A percentile compares a stretch with the other conserved stretches of the same genome.
Conservation (phyloP, 64 coral and sea anemone genomes). For the Trachythela sp. region DNA sequence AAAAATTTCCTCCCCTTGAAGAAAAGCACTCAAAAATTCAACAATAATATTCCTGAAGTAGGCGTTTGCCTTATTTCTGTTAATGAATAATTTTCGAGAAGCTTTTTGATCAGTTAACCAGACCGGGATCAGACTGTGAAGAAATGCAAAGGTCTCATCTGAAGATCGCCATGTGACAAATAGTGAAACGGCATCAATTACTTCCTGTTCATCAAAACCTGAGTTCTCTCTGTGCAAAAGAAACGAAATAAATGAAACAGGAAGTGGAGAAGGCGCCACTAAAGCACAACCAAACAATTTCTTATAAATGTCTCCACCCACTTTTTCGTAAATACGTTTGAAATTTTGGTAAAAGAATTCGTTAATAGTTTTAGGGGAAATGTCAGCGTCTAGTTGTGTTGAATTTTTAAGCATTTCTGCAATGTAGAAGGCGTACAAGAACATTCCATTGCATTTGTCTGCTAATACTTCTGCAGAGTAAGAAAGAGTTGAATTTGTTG, state of each 20-base stretch:
- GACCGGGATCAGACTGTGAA: slow-evolving; percentile 40
- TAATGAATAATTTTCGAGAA: slow-evolving; percentile 31
- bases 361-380: slow-evolving; percentile 22
- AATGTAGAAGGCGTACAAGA: slow-evolving; percentile 34
- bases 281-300: slow-evolving; percentile 47
- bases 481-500: background rate
- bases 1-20: no score
- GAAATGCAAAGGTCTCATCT: slow-evolving; percentile 27
- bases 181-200: slow-evolving; percentile 35
- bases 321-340: background rate
- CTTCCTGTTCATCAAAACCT: background rate
- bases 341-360: slow-evolving; percentile 35
- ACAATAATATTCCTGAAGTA: slow-evolving; percentile 18
- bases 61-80: slow-evolving; percentile 1
- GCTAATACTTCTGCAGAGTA: background rate
- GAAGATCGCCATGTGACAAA: background rate
- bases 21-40: background rate
- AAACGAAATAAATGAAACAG: slow-evolving; percentile 34
- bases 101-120: slow-evolving; percentile 36
- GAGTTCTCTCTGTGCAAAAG: background rate
- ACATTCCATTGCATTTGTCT: slow-evolving; percentile 21
- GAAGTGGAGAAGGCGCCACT: slow-evolving; percentile 42
- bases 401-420: background rate
- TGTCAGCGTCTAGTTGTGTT: background rate
- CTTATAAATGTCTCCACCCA: background rate